Base-by-base conservation (phyloP, 2,888 invertebrate genomes). In the Agrotis exclamationis region DNA sequence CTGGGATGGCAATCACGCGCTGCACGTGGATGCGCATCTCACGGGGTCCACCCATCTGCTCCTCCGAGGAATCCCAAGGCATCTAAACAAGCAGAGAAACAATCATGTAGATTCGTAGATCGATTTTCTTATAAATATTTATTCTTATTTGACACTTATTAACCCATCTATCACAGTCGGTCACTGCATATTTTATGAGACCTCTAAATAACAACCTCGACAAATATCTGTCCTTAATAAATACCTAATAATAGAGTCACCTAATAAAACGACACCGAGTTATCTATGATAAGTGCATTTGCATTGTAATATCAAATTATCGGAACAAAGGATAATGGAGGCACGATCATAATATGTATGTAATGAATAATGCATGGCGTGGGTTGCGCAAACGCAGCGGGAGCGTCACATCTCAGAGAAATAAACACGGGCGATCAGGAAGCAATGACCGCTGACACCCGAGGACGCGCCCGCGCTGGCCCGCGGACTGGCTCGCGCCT, bases 21-120 rank as follows among this genome's bases (percentile, higher is more conserved):
- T 96, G 96, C 3, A 96, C 96, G 85, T 96, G 96, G 85, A 96
- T 96, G 71, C 96, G 94, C 94, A 96, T 96, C 87, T 96, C 95
- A 59, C 95, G 94, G 45, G 93, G 93, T 13, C 85, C 88, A 9
- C 87, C 89, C 92, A 94, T 92, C 90, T 95, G 95, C 85, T 96
- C 95, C 83, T 96, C 96, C 0, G 96, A 95, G 0, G 95, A 95
- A 69, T 96, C 96, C 96, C 96, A 96, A 85, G 96, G 96, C 93
- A 96, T 91, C 95, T 96, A 86, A 59, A 64, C 72, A 86, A 59
- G 83, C 59, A 54, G 14, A 59, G 85, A 80, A 54, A 68, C 33
- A 39, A 39, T 33, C 45, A 50, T 63, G 13, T 50, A 63, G 53
- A 65, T 18, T 22, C 53, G 14, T 47, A 64, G 56, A 62, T 16